Percentiles rank a stretch among this genome's conserved stretches.
Conservation (phyloP, 2,113 vertebrate species). For the Tachysurus fulvidraco region DNA sequence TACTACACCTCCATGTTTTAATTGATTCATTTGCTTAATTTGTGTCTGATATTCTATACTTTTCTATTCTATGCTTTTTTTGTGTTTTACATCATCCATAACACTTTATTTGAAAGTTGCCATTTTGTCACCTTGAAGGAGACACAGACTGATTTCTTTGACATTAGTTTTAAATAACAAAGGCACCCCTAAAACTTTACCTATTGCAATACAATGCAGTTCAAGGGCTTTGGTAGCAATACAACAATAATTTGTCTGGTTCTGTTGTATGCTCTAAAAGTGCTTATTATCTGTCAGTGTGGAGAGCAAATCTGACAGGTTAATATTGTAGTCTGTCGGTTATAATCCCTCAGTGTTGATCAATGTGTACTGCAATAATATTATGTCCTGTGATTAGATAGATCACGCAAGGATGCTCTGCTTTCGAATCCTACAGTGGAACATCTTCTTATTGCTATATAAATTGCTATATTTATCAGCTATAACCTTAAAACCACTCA, state of each 20-base stretch:
- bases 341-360: not conserved
- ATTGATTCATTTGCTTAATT: constrained; percentile 5
- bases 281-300: not conserved
- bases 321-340: not conserved
- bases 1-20: constrained; percentile 11
- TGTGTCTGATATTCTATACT: not conserved
- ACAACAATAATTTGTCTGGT: not conserved
- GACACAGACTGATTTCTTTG: not conserved
- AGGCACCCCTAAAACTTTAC: not conserved
- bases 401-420: not conserved
- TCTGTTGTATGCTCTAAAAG: not conserved
- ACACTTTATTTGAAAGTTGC: not conserved
- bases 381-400: not conserved
- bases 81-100: not conserved
- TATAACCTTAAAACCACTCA: too few species aligned
- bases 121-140: not conserved
- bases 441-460: not conserved
- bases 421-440: not conserved
- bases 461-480: not conserved
- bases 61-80: not conserved
- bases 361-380: not conserved
- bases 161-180: not conserved
- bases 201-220: not conserved
- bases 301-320: not conserved
- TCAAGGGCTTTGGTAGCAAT: not conserved